Conservation (phyloP, 2,113 vertebrate genomes). For the human (Homo sapiens) region DNA sequence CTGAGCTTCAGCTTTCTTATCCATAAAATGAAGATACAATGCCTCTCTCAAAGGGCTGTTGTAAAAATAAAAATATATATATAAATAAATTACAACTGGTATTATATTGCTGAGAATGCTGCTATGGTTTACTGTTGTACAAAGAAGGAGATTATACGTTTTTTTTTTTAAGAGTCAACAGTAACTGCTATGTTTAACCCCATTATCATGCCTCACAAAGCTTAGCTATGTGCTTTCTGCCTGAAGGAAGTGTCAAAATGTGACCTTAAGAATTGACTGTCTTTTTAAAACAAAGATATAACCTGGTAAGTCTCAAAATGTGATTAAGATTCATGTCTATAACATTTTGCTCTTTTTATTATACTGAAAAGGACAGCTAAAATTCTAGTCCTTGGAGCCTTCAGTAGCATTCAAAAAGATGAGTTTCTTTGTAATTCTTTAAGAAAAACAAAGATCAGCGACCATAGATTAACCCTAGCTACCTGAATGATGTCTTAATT, state of each 20-base stretch:
- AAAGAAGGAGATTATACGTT: not conserved
- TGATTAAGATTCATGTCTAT: slow-evolving; percentile 23
- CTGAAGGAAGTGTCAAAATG: slow-evolving; percentile 34
- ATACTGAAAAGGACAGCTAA: slow-evolving; percentile 19
- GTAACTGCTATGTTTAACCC: slow-evolving; percentile 1
- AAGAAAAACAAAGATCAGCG: not conserved
- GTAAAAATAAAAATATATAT: not conserved
- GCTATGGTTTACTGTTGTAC: not conserved
- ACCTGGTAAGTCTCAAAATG: slow-evolving; percentile 17
- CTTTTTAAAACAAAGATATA: slow-evolving; percentile 52
- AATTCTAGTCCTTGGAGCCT: not conserved
- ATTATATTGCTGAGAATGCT: not conserved
- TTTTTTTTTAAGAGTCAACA: slow-evolving; percentile 37
- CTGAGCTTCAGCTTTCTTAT: not conserved
- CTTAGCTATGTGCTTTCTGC: slow-evolving; percentile 32
- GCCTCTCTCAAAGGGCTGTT: not conserved
- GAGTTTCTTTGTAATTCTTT: slow-evolving; percentile 10
- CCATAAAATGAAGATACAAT: not conserved
- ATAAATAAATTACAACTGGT: not conserved
- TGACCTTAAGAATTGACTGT: not conserved
- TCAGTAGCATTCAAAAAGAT: not conserved
- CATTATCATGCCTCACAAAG: not conserved
- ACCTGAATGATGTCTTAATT: not conserved
- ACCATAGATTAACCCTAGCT: not conserved
- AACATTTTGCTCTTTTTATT: slow-evolving; percentile 23